phyloP scores from a whole-genome alignment of 1,140 invertebrate species.

The Atta texana region DNA sequence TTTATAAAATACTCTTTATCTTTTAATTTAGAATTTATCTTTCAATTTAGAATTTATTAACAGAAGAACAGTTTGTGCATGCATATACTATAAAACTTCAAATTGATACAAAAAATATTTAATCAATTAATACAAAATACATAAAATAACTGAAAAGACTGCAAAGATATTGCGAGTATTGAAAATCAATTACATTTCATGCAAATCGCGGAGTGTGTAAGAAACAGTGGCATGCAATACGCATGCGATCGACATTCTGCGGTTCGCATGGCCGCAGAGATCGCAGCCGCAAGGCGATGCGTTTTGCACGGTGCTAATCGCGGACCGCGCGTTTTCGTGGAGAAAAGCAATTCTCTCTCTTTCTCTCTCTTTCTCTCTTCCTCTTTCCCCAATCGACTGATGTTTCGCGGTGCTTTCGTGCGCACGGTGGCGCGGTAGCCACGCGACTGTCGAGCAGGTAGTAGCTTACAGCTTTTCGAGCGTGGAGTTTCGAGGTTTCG shows the following conservation, averaged over 20 bases:
- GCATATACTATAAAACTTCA: background rate
- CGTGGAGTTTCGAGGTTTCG: constrained; percentile 79
- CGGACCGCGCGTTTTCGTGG: background rate
- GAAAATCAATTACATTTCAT: background rate
- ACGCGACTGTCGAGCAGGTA: constrained; percentile 83
- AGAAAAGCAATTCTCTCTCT: background rate
- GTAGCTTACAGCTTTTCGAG: constrained; percentile 79
- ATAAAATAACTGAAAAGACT: background rate
- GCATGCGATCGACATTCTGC: constrained; percentile 28
- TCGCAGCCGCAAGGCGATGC: background rate
- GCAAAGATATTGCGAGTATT: background rate
- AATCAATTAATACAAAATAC: background rate
- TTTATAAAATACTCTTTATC: background rate
- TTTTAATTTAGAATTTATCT: constrained; percentile 5
- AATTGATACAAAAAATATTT: background rate
- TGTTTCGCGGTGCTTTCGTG: constrained; percentile 75
- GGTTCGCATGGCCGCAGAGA: background rate
- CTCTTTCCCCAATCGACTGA: background rate
- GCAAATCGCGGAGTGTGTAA: background rate
- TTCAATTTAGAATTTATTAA: background rate
- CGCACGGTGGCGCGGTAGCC: constrained; percentile 81
- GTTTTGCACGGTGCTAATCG: constrained; percentile 26
- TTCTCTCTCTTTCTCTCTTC: background rate
- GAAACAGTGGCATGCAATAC: background rate
- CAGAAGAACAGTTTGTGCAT: background rate